These are phyloP conservation scores for Panulirus ornatus DNA, from an alignment of 1,140 invertebrate species.

Conservation along the genomic window DNA sequence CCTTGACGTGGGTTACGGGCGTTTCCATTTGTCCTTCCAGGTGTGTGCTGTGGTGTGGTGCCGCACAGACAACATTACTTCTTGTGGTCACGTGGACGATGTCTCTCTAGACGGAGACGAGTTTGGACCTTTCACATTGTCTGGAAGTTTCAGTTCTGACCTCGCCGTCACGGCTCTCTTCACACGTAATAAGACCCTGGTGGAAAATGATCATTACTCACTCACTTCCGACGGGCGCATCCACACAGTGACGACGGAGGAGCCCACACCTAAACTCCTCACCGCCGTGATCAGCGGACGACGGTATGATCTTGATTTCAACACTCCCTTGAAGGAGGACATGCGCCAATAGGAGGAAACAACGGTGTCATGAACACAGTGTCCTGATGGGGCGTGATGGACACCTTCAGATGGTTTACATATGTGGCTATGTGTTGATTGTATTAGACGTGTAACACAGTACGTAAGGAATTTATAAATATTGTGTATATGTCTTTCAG, in stretches of 20 bases:
- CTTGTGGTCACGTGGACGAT: constrained; percentile 39
- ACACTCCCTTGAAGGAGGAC: too few species aligned
- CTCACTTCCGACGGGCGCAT: neutral
- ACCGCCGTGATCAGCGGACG: constrained; percentile 34
- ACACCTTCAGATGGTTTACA: too few species aligned
- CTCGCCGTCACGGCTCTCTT: constrained; percentile 18
- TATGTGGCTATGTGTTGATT: too few species aligned
- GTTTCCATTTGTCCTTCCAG: constrained; percentile 49
- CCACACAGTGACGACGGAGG: constrained; percentile 24
- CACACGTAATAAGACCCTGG: constrained; percentile 44
- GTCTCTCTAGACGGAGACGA: constrained; percentile 41
- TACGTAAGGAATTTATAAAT: too few species aligned
- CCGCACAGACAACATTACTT: constrained; percentile 41
- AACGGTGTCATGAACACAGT: too few species aligned
- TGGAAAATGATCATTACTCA: constrained; percentile 46
- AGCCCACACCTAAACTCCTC: constrained; percentile 22
- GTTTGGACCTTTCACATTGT: constrained; percentile 49
- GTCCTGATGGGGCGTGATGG: too few species aligned
- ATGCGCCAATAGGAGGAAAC: too few species aligned
- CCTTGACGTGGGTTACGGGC: neutral
- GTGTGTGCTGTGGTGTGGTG: constrained; percentile 70
- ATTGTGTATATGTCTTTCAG: too few species aligned
- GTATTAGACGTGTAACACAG: too few species aligned
- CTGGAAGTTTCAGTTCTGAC: constrained; percentile 27
- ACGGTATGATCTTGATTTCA: constrained; percentile 63